These are phyloP conservation scores for Psammodynastes pulverulentus DNA, from an alignment of 2,113 vertebrate genomes.

Conservation along the genomic window DNA sequence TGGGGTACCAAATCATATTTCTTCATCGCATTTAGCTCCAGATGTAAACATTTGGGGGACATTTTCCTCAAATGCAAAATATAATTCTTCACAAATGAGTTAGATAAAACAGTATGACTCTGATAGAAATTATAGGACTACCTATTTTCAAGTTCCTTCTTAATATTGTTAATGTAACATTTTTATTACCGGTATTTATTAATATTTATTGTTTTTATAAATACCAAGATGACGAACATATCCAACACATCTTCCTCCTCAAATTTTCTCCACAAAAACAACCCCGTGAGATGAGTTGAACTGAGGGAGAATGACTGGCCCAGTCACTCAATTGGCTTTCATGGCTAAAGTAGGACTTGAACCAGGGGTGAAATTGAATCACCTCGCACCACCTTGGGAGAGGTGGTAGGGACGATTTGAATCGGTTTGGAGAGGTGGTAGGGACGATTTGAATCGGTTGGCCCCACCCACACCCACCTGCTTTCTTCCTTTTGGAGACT, in stretches of 20 bases:
- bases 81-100: neutral
- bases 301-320: neutral
- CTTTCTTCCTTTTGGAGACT: too few relatives aligned
- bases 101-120: neutral
- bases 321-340: neutral
- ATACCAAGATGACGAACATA: neutral
- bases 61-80: neutral
- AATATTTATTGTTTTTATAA: neutral
- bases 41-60: neutral
- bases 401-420: too few relatives aligned
- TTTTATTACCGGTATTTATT: neutral
- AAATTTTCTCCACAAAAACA: neutral
- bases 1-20: neutral
- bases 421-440: too few relatives aligned
- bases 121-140: neutral
- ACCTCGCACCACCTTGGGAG: too few relatives aligned
- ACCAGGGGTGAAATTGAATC: too few relatives aligned
- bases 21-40: neutral
- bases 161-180: neutral
- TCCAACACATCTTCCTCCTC: neutral
- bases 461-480: too few relatives aligned
- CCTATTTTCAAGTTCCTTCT: neutral
- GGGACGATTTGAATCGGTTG: too few relatives aligned
- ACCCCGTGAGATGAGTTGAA: neutral
- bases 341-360: neutral